A percentile compares a stretch with the other conserved stretches of the same genome.
Conservation (phyloP, 1,140 invertebrate genomes). For the Plectrocnemia conspersa region DNA sequence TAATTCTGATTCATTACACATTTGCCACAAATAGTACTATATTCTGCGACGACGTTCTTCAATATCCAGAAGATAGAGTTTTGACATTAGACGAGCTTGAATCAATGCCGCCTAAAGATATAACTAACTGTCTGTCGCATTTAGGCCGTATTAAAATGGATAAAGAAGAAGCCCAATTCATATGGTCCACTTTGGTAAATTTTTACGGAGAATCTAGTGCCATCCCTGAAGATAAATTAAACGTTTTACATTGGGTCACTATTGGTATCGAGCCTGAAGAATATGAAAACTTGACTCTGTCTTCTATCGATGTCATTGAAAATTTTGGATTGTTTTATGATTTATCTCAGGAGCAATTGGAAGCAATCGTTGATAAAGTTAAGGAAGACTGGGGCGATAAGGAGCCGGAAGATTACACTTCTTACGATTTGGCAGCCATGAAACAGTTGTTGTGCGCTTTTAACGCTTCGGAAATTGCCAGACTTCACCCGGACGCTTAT, state of each 20-base stretch:
- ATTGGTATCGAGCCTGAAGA: slow-evolving; percentile 43
- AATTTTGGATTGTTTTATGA: slow-evolving; percentile 49
- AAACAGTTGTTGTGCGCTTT: slow-evolving; percentile 51
- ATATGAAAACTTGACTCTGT: slow-evolving; percentile 47
- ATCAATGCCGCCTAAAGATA: slow-evolving; percentile 38
- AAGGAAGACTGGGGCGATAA: slow-evolving; percentile 50
- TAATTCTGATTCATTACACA: too few species aligned
- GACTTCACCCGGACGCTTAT: slow-evolving; percentile 48
- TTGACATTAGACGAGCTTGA: slow-evolving; percentile 37
- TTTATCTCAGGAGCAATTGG: slow-evolving; percentile 42
- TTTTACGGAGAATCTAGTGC: slow-evolving; percentile 38
- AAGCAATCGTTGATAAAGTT: slow-evolving; percentile 44
- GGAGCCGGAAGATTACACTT: slow-evolving; percentile 48
- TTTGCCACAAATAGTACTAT: background rate
- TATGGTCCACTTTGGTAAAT: slow-evolving; percentile 42
- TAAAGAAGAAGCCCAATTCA: slow-evolving; percentile 37
- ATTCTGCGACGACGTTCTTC: slow-evolving; percentile 34
- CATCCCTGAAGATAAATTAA: slow-evolving; percentile 46
- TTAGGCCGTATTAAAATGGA: slow-evolving; percentile 39
- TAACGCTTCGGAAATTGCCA: slow-evolving; percentile 44
- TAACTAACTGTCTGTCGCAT: slow-evolving; percentile 40
- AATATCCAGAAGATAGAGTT: slow-evolving; percentile 34
- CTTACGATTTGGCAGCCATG: slow-evolving; percentile 47
- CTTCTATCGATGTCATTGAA: slow-evolving; percentile 46
- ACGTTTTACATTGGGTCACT: slow-evolving; percentile 47